phyloP scores from a whole-genome alignment of 2,113 vertebrate genomes.

The Ardeotis arabs region DNA sequence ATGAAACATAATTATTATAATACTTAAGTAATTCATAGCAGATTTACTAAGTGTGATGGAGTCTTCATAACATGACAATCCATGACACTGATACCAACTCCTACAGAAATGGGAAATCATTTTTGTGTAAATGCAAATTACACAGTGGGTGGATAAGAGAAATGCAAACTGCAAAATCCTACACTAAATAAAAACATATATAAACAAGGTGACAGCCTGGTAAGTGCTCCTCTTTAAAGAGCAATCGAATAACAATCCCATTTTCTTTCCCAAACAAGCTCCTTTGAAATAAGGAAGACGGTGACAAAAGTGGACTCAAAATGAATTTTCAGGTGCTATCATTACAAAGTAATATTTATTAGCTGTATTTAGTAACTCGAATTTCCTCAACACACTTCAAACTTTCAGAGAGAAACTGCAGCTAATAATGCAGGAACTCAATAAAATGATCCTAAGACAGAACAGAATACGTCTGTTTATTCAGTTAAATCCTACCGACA shows the following conservation, averaged over 20 bases:
- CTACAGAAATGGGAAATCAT: constrained; percentile 4
- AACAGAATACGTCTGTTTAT: neutral
- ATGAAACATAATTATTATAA: constrained; percentile 11
- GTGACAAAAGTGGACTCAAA: neutral
- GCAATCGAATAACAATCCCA: neutral
- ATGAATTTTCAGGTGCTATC: neutral
- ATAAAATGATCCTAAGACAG: neutral
- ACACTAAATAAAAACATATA: constrained; percentile 50
- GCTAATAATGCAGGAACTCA: neutral
- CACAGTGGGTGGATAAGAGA: constrained; percentile 6
- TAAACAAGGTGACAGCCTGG: constrained; percentile 38
- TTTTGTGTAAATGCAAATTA: constrained; percentile 28
- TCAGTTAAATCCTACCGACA: neutral
- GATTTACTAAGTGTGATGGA: constrained; percentile 23
- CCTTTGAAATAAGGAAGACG: neutral
- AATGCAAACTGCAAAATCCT: constrained; percentile 45
- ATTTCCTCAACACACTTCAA: neutral
- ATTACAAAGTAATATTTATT: neutral
- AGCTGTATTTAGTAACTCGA: neutral
- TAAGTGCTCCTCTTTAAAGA: neutral
- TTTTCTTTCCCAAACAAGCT: neutral
- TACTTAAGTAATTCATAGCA: constrained; percentile 9
- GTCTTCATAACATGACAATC: neutral
- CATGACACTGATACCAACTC: neutral
- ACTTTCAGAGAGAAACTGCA: neutral